A percentile compares a stretch with the other conserved stretches of the same genome.
Conservation (phyloP, 1,140 invertebrate genomes). For the Leptinotarsa undecemlineata region DNA sequence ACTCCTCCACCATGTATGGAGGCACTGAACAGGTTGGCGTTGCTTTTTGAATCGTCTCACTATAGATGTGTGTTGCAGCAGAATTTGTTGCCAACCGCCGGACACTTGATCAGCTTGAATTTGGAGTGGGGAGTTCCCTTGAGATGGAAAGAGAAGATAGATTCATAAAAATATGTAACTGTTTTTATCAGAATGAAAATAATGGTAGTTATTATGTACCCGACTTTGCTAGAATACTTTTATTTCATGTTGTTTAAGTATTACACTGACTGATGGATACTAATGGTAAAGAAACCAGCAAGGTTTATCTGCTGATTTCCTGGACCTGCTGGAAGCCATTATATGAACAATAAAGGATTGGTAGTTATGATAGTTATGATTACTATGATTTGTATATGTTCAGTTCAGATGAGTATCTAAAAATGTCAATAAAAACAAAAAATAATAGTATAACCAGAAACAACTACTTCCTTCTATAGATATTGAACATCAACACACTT, state of each 20-base stretch:
- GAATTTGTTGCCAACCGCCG: conserved; percentile 40
- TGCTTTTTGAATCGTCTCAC: conserved; percentile 35
- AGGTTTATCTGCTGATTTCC: no score
- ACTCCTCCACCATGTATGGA: conserved; percentile 31
- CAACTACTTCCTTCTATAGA: no score
- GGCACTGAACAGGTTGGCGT: conserved; percentile 44
- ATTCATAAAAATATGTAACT: not conserved
- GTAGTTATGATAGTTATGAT: no score
- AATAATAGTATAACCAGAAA: no score
- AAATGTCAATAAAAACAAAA: no score
- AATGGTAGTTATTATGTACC: no score
- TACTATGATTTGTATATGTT: no score
- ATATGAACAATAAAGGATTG: no score
- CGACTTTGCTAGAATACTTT: not conserved
- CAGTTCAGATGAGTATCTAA: no score
- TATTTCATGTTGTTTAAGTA: not conserved
- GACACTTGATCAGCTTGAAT: conserved; percentile 46
- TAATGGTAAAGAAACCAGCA: no score
- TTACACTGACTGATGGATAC: not conserved
- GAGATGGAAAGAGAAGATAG: conserved; percentile 28
- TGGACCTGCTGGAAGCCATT: no score
- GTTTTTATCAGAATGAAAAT: not conserved
- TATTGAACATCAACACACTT: no score
- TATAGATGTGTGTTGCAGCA: conserved; percentile 37
- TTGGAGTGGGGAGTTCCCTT: conserved; percentile 46